Conservation (phyloP, 1,140 invertebrate species). For the Trichogramma pretiosum region DNA sequence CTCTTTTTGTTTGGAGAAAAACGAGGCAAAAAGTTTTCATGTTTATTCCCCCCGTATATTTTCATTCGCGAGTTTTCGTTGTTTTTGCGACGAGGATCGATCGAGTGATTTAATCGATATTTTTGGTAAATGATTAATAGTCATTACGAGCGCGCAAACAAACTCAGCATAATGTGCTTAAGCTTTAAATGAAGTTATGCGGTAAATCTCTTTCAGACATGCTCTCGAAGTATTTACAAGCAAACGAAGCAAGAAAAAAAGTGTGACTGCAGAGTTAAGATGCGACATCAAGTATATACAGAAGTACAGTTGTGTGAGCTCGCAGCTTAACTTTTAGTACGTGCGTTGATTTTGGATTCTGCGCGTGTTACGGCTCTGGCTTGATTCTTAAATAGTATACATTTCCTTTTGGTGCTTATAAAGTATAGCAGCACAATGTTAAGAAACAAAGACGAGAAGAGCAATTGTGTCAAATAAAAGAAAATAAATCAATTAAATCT, state of each 20-base stretch:
- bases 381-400: background rate
- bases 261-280: conserved; percentile 5
- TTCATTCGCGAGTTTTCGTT: no score
- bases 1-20: no score
- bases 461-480: conserved; percentile 2
- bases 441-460: background rate
- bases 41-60: no score
- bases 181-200: no score
- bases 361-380: background rate
- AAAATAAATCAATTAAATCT: conserved; percentile 17
- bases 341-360: conserved; percentile 10
- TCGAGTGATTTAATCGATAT: no score
- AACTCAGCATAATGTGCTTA: no score
- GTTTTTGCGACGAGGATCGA: no score
- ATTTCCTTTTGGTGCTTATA: no score
- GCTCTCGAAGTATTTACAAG: conserved; percentile 12
- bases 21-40: no score
- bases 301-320: background rate
- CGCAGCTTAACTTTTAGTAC: conserved; percentile 6
- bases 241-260: background rate
- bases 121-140: no score
- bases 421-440: background rate
- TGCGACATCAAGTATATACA: no score
- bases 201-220: conserved; percentile 14
- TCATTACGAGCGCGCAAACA: no score